Percentiles rank a stretch among this genome's conserved stretches.
These are phyloP conservation scores for Karalla daura DNA, from an alignment of 2,797 vertebrate genomes.

Conservation along the genomic window DNA sequence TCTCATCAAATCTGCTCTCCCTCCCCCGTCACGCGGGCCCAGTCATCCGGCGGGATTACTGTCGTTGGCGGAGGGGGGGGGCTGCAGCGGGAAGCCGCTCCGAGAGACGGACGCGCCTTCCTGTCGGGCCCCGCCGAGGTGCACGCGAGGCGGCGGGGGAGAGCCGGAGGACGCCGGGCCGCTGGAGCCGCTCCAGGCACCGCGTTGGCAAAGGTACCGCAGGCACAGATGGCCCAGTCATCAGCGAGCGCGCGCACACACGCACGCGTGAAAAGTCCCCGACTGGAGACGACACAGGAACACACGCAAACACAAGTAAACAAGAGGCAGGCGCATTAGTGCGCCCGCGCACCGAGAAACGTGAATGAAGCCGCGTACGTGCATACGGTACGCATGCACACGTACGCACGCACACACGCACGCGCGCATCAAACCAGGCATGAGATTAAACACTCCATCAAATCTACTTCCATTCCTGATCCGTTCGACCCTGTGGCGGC, in stretches of 20 bases:
- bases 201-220: slow-evolving; percentile 69
- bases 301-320: slow-evolving; percentile 32
- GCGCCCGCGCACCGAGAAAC: slow-evolving; percentile 7
- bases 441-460: slow-evolving; percentile 63
- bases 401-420: slow-evolving; percentile 17
- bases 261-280: slow-evolving; percentile 20
- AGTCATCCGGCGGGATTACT: slow-evolving; percentile 45
- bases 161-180: slow-evolving; percentile 63
- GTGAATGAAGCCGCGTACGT: slow-evolving; percentile 33
- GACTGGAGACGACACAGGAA: slow-evolving; percentile 21
- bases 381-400: slow-evolving; percentile 14
- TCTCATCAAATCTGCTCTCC: slow-evolving; percentile 54
- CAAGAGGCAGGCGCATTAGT: slow-evolving; percentile 2
- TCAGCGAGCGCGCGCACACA: slow-evolving; percentile 51
- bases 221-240: slow-evolving; percentile 77
- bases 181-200: slow-evolving; percentile 60
- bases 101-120: slow-evolving; percentile 50
- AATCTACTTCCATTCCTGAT: slow-evolving; percentile 66
- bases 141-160: slow-evolving; percentile 59
- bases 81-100: slow-evolving; percentile 37
- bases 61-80: slow-evolving; percentile 35
- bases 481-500: slow-evolving; percentile 40
- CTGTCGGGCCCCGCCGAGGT: slow-evolving; percentile 42
- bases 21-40: slow-evolving; percentile 20
- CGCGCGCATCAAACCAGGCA: slow-evolving; percentile 50